Conservation (phyloP, 2,113 vertebrate genomes). For the Elaphurus davidianus region DNA sequence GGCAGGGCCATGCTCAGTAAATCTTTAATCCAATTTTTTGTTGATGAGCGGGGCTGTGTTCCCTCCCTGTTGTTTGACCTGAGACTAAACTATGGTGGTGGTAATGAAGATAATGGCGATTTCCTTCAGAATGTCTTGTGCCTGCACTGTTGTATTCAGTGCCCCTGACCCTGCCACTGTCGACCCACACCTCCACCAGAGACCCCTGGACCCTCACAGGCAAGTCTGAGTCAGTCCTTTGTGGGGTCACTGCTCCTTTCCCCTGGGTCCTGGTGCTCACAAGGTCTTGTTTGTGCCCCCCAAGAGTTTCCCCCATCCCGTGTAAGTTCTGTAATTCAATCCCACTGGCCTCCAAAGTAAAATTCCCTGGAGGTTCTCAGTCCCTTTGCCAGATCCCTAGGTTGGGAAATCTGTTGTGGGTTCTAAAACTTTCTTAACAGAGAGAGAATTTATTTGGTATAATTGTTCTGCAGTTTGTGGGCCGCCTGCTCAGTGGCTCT, state of each 20-base stretch:
- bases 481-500: background rate
- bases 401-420: background rate
- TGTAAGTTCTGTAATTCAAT: background rate
- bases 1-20: background rate
- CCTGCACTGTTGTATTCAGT: background rate
- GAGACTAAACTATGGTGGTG: background rate
- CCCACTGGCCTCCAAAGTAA: background rate
- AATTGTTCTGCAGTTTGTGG: background rate
- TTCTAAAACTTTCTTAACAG: background rate
- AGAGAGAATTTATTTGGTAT: background rate
- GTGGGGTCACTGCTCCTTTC: background rate
- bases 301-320: rapidly evolving
- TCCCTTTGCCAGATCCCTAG: background rate
- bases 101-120: background rate
- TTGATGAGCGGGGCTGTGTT: background rate
- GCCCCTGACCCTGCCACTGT: background rate
- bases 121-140: background rate
- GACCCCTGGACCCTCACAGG: background rate
- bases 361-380: background rate
- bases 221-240: background rate
- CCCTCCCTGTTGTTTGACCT: background rate
- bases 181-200: background rate
- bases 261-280: background rate
- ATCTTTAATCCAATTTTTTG: background rate
- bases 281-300: background rate